Evolutionary conservation across 2,888 invertebrate genomes (phyloP).

Genomic region (Papilio elwesi): DNA sequence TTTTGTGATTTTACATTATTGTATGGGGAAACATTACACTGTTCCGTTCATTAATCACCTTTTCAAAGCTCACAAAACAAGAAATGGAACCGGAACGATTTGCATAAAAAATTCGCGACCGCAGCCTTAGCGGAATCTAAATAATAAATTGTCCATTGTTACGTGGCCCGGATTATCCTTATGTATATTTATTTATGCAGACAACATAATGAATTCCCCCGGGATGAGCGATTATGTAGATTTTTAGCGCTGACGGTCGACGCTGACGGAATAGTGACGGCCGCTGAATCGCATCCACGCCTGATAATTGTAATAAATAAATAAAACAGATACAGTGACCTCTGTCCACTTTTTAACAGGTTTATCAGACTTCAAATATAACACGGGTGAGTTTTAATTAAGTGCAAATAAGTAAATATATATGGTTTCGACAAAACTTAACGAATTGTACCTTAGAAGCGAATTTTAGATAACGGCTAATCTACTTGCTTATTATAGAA

Average conservation of each 20-base stretch:
- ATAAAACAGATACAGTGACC: not conserved
- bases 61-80: constrained; percentile 42
- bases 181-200: constrained; percentile 77
- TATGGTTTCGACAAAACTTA: no score
- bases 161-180: constrained; percentile 64
- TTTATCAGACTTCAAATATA: no score
- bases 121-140: constrained; percentile 46
- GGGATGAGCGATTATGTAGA: constrained; percentile 69
- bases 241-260: constrained; percentile 58
- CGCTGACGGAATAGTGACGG: constrained; percentile 24
- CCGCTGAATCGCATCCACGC: constrained; percentile 7
- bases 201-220: constrained; percentile 76
- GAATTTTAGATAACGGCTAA: no score
- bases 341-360: no score
- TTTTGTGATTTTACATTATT: constrained; percentile 3
- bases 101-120: constrained; percentile 70
- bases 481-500: no score
- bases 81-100: constrained; percentile 64
- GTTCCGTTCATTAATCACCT: constrained; percentile 58
- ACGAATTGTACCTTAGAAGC: no score
- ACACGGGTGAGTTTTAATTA: no score
- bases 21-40: constrained; percentile 12
- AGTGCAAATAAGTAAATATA: no score
- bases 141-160: constrained; percentile 64
- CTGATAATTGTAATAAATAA: constrained; percentile 6